Evolutionary conservation across 2,113 vertebrate species (phyloP).

Genomic region (Ardeotis arabs): DNA sequence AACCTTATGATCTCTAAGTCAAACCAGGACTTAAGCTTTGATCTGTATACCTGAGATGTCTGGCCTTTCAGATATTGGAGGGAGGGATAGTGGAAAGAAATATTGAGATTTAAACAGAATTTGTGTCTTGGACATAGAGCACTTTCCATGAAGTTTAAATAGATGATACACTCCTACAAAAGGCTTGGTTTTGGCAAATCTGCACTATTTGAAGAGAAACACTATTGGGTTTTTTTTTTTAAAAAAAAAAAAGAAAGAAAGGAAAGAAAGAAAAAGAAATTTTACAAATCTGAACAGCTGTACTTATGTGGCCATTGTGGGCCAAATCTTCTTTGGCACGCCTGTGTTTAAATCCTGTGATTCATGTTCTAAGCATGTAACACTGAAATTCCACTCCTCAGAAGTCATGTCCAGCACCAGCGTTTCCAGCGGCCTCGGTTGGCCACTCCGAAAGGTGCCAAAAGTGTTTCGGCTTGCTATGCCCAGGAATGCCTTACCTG

Average conservation of each 20-base stretch:
- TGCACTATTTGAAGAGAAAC: neutral
- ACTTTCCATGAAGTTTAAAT: neutral
- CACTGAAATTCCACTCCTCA: neutral
- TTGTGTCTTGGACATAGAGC: neutral
- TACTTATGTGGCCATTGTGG: neutral
- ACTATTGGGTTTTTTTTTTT: neutral
- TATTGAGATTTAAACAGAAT: neutral
- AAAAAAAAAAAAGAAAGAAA: neutral
- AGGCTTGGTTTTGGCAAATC: neutral
- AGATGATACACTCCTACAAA: neutral
- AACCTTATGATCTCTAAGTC: neutral
- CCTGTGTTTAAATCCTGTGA: neutral
- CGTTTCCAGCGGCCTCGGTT: neutral
- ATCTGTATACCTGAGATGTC: neutral
- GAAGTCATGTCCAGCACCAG: neutral
- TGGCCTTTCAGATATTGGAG: neutral
- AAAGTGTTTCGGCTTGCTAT: neutral
- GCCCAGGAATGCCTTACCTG: neutral
- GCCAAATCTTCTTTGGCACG: neutral
- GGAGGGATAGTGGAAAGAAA: neutral
- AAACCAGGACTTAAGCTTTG: neutral
- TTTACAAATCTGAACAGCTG: neutral
- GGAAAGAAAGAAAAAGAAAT: neutral
- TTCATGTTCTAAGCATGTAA: neutral
- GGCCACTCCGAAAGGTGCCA: accelerated